Percentiles rank a stretch among this genome's conserved stretches.
Evolutionary conservation across 2,888 invertebrate genomes (phyloP).

Genomic region (Dromius quadrimaculatus): DNA sequence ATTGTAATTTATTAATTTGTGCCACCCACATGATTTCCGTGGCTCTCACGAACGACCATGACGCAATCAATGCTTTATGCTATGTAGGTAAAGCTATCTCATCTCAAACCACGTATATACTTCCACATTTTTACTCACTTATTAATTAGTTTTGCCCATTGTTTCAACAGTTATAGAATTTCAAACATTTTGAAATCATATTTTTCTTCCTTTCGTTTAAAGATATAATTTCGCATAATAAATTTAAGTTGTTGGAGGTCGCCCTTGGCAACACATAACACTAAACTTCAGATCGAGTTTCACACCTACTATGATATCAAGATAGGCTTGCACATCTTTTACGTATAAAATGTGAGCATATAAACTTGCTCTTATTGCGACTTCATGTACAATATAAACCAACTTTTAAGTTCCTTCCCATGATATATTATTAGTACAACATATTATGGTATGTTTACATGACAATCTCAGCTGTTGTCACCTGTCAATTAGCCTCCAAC

Average conservation of each 20-base stretch:
- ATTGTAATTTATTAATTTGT: constrained; percentile 51
- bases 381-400: too few species aligned
- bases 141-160: constrained; percentile 39
- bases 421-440: too few species aligned
- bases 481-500: constrained; percentile 19
- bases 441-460: constrained; percentile 27
- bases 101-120: constrained; percentile 21
- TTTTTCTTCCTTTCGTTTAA: too few species aligned
- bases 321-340: too few species aligned
- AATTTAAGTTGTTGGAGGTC: too few species aligned
- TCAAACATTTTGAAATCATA: constrained; percentile 23
- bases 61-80: constrained; percentile 13
- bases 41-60: background rate
- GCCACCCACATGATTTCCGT: constrained; percentile 37
- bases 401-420: too few species aligned
- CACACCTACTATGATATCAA: too few species aligned
- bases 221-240: too few species aligned
- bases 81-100: constrained; percentile 30
- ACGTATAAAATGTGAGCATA: too few species aligned
- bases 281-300: too few species aligned
- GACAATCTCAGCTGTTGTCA: constrained; percentile 11
- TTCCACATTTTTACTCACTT: constrained; percentile 34
- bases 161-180: constrained; percentile 31
- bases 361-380: too few species aligned
- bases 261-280: too few species aligned